Evolutionary conservation across 1,140 invertebrate genomes (phyloP), one percentile per base, ranked within the genome.

Genomic region (Probaryconus sp.): DNA sequence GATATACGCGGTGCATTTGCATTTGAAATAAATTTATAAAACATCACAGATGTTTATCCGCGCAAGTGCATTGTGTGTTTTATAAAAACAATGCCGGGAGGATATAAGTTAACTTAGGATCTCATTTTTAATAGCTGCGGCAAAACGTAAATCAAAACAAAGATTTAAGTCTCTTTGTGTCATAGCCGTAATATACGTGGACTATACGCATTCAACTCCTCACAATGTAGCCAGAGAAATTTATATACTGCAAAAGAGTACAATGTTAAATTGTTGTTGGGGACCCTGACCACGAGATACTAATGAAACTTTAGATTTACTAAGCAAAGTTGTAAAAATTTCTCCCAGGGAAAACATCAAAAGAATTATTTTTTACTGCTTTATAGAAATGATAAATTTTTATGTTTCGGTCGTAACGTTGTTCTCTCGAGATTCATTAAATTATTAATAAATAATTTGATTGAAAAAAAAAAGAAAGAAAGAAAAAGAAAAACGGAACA

Each of bases 121-220:
- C 3, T 18, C 0, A 21, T 55, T 67, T 67, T 56, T 30, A 47
- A 10, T 11, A 13, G 26, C 28, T 10, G 35, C 43, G 28, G n/a
- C 33, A 42, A 56, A 55, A 48, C 42, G 33, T 56, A 56, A 56
- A 48, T 56, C 50, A 56, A 56, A 56, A 26, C 42, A 31, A 42
- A 40, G 42, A 67, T 67, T 67, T 48, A 56, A 56, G 35, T 47
- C 42, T 37, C 50, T 65, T 55, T 65, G 40, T 64, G 38, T 53
- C 37, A 53, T 48, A 11, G 38, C 17, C 14, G 18, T 63, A 50
- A 51, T 43, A 10, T 18, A 47, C 35, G 28, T 53, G 17, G 26
- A 40, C 21, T 24, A 35, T 9, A 20, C 20, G 26, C 42, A 56
- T 68, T 51, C 53, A 33, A 9, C 42, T 33, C 16, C 30, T 24